phyloP scores from a whole-genome alignment of 2,113 vertebrate species.

The Puntigrus tetrazona region DNA sequence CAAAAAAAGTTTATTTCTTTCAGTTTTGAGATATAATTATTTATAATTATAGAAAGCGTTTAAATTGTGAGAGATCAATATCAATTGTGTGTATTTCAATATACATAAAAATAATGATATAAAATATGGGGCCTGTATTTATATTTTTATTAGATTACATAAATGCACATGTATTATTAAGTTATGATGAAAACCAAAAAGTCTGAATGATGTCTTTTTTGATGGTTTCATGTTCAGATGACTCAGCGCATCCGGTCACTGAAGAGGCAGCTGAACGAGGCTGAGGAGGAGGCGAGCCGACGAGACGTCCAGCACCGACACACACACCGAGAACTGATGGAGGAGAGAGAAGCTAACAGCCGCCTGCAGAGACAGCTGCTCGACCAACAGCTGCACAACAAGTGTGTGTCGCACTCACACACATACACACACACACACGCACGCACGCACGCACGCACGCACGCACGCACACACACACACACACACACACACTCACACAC shows the following conservation, averaged over 20 bases:
- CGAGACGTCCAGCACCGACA: constrained; percentile 70
- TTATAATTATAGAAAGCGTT: no score
- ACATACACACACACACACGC: not conserved
- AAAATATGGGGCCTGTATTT: no score
- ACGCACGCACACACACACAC: not conserved
- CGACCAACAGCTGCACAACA: constrained; percentile 71
- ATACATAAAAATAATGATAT: no score
- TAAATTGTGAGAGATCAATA: no score
- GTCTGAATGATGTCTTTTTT: no score
- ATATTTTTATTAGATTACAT: no score
- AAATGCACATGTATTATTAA: no score
- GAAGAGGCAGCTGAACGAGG: constrained; percentile 80
- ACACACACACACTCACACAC: not conserved
- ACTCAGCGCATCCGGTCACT: constrained; percentile 75
- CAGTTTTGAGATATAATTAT: no score
- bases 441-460: not conserved
- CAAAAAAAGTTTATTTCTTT: no score
- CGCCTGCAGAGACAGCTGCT: constrained; percentile 73
- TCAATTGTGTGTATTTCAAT: no score
- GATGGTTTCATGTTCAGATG: constrained; percentile 62
- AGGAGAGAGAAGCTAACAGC: constrained; percentile 73
- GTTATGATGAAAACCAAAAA: no score
- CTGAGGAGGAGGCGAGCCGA: constrained; percentile 74
- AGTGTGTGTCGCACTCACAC: constrained; percentile 59
- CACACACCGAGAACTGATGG: constrained; percentile 74